phyloP scores from a whole-genome alignment of 2,797 vertebrate species.

The Coccyzus lansbergi region DNA sequence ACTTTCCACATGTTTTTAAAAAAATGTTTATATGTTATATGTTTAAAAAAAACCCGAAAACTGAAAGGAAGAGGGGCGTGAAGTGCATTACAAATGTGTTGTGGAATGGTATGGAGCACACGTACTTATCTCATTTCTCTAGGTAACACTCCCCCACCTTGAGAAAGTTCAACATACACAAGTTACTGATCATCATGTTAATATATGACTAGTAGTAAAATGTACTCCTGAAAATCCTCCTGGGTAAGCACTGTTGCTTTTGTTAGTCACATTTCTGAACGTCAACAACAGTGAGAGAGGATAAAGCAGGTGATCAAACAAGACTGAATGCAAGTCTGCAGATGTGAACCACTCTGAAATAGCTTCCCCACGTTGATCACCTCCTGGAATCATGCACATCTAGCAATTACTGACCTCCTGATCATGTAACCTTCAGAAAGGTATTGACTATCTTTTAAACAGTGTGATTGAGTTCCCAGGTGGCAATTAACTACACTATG shows the following conservation, averaged over 20 bases:
- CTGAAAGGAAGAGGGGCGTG: slow-evolving; percentile 35
- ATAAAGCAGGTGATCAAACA: slow-evolving; percentile 3
- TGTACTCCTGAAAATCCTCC: neutral
- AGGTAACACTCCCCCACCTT: neutral
- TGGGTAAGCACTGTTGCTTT: neutral
- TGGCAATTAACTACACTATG: neutral
- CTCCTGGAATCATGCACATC: neutral
- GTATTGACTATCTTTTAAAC: neutral
- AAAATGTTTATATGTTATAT: no score
- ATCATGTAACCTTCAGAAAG: neutral
- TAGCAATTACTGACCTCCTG: neutral
- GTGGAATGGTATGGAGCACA: slow-evolving; percentile 45
- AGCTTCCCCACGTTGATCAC: neutral
- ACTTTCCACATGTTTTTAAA: neutral
- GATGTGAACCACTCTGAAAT: neutral
- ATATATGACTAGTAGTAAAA: neutral
- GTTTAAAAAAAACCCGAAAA: neutral
- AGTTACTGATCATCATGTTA: neutral
- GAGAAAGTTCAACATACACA: neutral
- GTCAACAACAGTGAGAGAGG: neutral
- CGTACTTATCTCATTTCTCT: neutral
- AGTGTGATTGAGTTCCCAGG: neutral
- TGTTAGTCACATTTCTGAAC: neutral
- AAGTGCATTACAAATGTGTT: slow-evolving; percentile 18
- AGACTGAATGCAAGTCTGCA: neutral